phyloP scores from a whole-genome alignment of 2,888 invertebrate genomes.

The Gnatocerus cornutus region DNA sequence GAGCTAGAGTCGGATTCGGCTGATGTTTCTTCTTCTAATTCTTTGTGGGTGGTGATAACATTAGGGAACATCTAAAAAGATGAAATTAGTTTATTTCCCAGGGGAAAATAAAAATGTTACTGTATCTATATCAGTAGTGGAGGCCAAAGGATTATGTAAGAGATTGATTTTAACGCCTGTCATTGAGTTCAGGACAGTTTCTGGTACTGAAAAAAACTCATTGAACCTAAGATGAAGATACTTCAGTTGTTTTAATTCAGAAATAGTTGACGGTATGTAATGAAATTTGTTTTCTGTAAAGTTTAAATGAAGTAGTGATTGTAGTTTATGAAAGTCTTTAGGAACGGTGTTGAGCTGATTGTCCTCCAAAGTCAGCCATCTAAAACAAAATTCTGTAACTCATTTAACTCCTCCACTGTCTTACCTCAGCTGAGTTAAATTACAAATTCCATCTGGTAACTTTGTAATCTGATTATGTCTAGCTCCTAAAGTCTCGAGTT shows the following conservation, averaged over 20 bases:
- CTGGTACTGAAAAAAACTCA: constrained; percentile 62
- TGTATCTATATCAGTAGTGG: constrained; percentile 35
- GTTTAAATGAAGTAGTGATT: constrained; percentile 77
- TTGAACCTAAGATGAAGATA: constrained; percentile 65
- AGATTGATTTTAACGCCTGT: constrained; percentile 65
- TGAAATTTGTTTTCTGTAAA: constrained; percentile 74
- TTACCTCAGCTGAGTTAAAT: constrained; percentile 74
- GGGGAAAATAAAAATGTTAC: constrained; percentile 12
- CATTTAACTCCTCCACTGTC: too few species aligned
- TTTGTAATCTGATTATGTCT: constrained; percentile 76
- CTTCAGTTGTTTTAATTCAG: constrained; percentile 62
- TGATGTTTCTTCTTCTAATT: constrained; percentile 40
- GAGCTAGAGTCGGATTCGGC: constrained; percentile 62
- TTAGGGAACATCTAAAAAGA: constrained; percentile 59
- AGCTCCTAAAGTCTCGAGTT: constrained; percentile 79
- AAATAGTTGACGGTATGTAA: constrained; percentile 71
- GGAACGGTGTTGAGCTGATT: constrained; percentile 76
- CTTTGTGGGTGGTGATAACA: constrained; percentile 55
- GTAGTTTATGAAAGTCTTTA: constrained; percentile 72
- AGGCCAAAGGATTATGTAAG: constrained; percentile 63
- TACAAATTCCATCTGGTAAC: constrained; percentile 76
- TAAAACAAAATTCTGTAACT: constrained; percentile 64
- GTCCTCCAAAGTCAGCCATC: constrained; percentile 80
- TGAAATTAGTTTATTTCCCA: constrained; percentile 2
- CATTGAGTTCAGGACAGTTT: constrained; percentile 60